A percentile compares a stretch with the other conserved stretches of the same genome.
phyloP scores from a whole-genome alignment of 2,113 vertebrate genomes.

The Mobula hypostoma region DNA sequence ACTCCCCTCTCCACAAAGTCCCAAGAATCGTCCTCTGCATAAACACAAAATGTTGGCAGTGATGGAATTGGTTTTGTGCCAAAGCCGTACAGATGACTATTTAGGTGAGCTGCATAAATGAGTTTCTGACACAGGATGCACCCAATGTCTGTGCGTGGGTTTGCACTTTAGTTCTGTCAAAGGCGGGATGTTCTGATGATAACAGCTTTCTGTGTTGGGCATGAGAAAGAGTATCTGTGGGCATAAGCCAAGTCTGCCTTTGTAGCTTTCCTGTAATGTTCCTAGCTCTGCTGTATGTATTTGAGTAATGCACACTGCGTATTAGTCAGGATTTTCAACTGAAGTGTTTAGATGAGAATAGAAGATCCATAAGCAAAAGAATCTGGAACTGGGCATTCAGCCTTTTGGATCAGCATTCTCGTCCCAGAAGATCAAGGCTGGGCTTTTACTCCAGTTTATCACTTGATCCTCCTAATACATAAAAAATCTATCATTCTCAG shows the following conservation, averaged over 20 bases:
- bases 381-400: too few species aligned
- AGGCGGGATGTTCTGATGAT: not conserved
- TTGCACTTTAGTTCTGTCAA: not conserved
- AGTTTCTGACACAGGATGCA: not conserved
- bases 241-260: not conserved
- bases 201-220: not conserved
- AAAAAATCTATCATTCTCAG: too few species aligned
- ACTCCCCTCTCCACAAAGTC: not conserved
- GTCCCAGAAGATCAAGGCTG: too few species aligned
- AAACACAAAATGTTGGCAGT: not conserved
- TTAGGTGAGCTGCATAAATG: too few species aligned
- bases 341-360: not conserved
- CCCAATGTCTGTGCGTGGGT: not conserved
- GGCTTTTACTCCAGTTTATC: too few species aligned
- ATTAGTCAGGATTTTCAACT: not conserved
- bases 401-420: too few species aligned
- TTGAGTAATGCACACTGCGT: not conserved
- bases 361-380: too few species aligned
- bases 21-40: not conserved
- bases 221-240: not conserved
- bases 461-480: too few species aligned
- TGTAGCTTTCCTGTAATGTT: not conserved
- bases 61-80: not conserved
- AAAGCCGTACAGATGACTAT: not conserved
- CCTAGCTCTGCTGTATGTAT: not conserved